Evolutionary conservation across 1,140 invertebrate species (phyloP).

Genomic region (Eurosta solidaginis): DNA sequence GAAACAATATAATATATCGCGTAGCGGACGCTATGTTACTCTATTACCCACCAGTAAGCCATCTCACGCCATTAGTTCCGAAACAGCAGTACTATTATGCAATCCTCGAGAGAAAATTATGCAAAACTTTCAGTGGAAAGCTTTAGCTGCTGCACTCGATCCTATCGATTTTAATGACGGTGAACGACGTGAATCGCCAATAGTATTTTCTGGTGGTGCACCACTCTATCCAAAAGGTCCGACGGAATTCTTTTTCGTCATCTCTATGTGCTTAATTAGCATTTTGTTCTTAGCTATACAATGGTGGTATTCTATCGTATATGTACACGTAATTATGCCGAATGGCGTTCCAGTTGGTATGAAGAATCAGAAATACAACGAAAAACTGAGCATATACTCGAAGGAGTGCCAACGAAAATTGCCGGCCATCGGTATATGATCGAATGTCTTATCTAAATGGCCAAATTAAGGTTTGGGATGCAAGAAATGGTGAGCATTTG

Average conservation of each 20-base stretch:
- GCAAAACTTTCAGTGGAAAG: conserved; percentile 74
- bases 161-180: conserved; percentile 75
- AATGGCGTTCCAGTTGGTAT: conserved; percentile 90
- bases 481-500: conserved; percentile 80
- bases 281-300: conserved; percentile 86
- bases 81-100: conserved; percentile 69
- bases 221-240: conserved; percentile 86
- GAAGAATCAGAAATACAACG: conserved; percentile 67
- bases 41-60: conserved; percentile 84
- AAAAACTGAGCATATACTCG: conserved; percentile 72
- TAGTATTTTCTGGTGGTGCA: conserved; percentile 61
- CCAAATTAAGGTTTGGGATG: conserved; percentile 90
- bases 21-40: conserved; percentile 80
- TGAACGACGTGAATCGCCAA: conserved; percentile 51
- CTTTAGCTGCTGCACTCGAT: conserved; percentile 78
- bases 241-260: conserved; percentile 83
- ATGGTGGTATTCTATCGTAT: conserved; percentile 87
- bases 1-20: conserved; percentile 87
- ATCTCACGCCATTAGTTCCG: conserved; percentile 75
- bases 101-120: conserved; percentile 74
- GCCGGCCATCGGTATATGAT: conserved; percentile 85
- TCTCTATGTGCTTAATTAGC: conserved; percentile 84
- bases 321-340: conserved; percentile 88
- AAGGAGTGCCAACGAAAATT: conserved; percentile 82
- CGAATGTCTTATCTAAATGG: conserved; percentile 87